Evolutionary conservation across 2,888 invertebrate species (phyloP).

Genomic region (Capitulum mitella): DNA sequence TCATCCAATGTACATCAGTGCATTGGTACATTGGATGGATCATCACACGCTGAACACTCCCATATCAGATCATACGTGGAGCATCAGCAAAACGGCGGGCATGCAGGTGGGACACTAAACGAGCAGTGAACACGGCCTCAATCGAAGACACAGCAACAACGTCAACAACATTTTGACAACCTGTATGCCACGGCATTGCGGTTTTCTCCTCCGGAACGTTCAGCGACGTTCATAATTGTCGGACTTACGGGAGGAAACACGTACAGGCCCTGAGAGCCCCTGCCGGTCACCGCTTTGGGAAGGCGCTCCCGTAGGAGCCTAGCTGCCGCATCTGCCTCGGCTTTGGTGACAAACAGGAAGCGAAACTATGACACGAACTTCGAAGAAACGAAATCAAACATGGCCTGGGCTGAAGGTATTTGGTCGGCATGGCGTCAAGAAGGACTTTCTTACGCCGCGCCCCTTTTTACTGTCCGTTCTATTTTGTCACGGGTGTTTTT

Average conservation of each 20-base stretch:
- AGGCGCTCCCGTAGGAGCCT: conserved; percentile 16
- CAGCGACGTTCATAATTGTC: neutral
- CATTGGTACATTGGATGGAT: too few species aligned
- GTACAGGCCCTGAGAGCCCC: neutral
- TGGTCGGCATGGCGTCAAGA: conserved; percentile 26
- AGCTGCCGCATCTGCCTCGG: conserved; percentile 26
- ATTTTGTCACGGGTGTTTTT: conserved; percentile 32
- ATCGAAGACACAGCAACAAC: neutral
- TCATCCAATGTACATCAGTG: too few species aligned
- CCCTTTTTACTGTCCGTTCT: conserved; percentile 28
- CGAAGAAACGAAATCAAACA: conserved; percentile 27
- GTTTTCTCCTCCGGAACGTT: neutral
- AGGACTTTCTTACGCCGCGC: conserved; percentile 26
- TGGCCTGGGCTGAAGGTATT: conserved; percentile 27
- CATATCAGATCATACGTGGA: too few species aligned
- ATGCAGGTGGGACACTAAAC: neutral
- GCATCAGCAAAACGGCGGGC: too few species aligned
- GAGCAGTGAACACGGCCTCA: neutral
- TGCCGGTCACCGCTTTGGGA: neutral
- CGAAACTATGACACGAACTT: conserved; percentile 28
- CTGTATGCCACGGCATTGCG: neutral
- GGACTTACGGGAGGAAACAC: neutral
- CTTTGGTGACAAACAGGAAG: conserved; percentile 30
- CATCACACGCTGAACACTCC: too few species aligned
- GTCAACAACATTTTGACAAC: neutral